phyloP scores from a whole-genome alignment of 2,113 vertebrate genomes.

The Ptychochromis oligacanthus region DNA sequence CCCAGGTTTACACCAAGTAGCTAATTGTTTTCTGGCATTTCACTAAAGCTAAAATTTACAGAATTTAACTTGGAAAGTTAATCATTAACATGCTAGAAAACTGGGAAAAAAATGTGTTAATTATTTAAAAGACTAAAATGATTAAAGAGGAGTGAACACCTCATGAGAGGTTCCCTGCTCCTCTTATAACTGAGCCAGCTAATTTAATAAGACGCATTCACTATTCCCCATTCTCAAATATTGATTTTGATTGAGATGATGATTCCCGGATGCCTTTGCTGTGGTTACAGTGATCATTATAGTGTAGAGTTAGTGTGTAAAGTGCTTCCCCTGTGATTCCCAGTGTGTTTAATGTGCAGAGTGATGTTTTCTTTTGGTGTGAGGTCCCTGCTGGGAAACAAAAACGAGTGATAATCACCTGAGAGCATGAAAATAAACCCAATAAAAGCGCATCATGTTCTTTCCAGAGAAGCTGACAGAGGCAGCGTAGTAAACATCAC shows the following conservation, averaged over 20 bases:
- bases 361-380: conserved; percentile 24
- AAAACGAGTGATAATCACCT: conserved; percentile 10
- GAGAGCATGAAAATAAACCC: not conserved
- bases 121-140: conserved; percentile 37
- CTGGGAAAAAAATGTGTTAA: conserved; percentile 11
- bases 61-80: conserved; percentile 3
- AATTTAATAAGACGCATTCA: not conserved
- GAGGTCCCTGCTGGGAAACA: not conserved
- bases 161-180: not conserved
- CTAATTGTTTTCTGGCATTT: not conserved
- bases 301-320: conserved; percentile 53
- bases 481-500: not conserved
- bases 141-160: not conserved
- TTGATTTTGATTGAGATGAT: conserved; percentile 48
- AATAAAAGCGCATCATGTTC: conserved; percentile 6
- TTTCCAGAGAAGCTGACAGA: conserved; percentile 2
- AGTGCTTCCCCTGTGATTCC: conserved; percentile 47
- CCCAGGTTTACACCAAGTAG: not conserved
- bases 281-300: conserved; percentile 51
- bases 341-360: conserved; percentile 32
- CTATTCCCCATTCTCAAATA: not conserved
- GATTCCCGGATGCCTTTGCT: conserved; percentile 55
- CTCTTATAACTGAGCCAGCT: conserved; percentile 8
- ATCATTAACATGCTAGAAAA: conserved; percentile 32
- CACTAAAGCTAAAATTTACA: not conserved